A percentile compares a stretch with the other conserved stretches of the same genome.
Conservation (phyloP, 2,797 vertebrate genomes). For the Potorous gilbertii region DNA sequence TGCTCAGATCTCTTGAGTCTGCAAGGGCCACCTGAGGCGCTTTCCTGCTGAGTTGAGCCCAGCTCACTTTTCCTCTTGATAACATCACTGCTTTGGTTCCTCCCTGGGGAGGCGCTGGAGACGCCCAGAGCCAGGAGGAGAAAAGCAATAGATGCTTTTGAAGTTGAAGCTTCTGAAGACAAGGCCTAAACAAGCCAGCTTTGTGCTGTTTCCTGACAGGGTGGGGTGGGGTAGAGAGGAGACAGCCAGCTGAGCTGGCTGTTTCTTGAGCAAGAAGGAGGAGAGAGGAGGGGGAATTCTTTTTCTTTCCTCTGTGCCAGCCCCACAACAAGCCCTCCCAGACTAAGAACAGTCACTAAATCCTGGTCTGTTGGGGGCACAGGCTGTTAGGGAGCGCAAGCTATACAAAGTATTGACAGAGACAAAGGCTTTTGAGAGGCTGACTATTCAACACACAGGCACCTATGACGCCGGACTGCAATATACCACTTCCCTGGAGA, state of each 20-base stretch:
- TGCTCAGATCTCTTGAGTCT: not conserved
- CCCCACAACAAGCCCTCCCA: not conserved
- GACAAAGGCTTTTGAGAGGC: not conserved
- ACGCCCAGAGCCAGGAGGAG: not conserved
- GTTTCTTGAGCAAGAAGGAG: not conserved
- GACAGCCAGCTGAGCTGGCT: not conserved
- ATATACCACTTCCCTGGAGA: not conserved
- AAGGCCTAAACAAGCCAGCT: constrained; percentile 58
- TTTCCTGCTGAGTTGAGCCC: constrained; percentile 38
- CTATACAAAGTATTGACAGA: not conserved
- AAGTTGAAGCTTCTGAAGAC: constrained; percentile 55
- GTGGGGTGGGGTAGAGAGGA: not conserved
- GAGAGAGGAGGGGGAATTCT: not conserved
- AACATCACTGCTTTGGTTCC: constrained; percentile 59
- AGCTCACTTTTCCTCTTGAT: constrained; percentile 60
- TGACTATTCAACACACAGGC: not conserved
- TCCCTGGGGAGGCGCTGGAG: constrained; percentile 46
- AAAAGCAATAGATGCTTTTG: constrained; percentile 50
- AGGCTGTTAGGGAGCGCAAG: not conserved
- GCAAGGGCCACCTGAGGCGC: constrained; percentile 38
- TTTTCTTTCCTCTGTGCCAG: not conserved
- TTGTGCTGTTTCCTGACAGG: constrained; percentile 40
- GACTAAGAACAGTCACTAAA: not conserved
- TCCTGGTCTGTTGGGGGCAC: not conserved
- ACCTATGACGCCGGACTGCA: not conserved